phyloP scores from a whole-genome alignment of 1,140 invertebrate genomes.

The Calycopis cecrops region DNA sequence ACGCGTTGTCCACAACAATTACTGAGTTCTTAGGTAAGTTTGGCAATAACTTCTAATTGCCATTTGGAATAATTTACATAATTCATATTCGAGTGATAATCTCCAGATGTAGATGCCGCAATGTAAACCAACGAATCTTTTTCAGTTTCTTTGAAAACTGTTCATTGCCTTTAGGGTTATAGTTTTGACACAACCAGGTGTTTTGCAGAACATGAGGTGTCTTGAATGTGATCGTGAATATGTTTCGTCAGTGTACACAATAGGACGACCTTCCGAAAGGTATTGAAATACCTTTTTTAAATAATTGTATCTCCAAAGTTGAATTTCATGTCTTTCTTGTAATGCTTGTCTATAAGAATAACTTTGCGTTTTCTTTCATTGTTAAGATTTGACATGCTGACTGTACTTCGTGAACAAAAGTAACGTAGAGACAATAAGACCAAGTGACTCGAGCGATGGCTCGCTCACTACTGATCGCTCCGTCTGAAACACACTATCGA shows the following conservation, averaged over 20 bases:
- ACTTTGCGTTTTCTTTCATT: too few species aligned
- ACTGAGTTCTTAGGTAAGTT: conserved; percentile 22
- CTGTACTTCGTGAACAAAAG: too few species aligned
- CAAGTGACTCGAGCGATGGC: conserved; percentile 3
- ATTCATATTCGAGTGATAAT: conserved; percentile 23
- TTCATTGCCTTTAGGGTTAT: not conserved
- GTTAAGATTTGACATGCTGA: too few species aligned
- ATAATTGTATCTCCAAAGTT: conserved; percentile 16
- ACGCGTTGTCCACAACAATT: conserved; percentile 24
- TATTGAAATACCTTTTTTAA: conserved; percentile 13
- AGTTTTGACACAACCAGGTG: conserved; percentile 10
- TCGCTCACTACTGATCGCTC: conserved; percentile 1
- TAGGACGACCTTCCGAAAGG: too few species aligned
- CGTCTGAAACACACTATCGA: not conserved
- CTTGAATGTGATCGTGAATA: too few species aligned
- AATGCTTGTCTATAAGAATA: conserved; percentile 8
- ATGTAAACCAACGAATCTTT: conserved; percentile 24
- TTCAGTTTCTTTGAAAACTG: conserved; percentile 12
- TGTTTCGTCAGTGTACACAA: too few species aligned
- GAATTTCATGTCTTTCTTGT: conserved; percentile 16
- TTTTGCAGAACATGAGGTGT: conserved; percentile 15
- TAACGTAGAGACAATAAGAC: not conserved
- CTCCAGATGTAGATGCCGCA: conserved; percentile 18
- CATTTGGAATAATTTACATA: conserved; percentile 25
- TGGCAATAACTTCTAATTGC: too few species aligned